These are phyloP conservation scores for Amblyopsis rosae DNA, from an alignment of 2,113 vertebrate genomes.

Conservation along the genomic window DNA sequence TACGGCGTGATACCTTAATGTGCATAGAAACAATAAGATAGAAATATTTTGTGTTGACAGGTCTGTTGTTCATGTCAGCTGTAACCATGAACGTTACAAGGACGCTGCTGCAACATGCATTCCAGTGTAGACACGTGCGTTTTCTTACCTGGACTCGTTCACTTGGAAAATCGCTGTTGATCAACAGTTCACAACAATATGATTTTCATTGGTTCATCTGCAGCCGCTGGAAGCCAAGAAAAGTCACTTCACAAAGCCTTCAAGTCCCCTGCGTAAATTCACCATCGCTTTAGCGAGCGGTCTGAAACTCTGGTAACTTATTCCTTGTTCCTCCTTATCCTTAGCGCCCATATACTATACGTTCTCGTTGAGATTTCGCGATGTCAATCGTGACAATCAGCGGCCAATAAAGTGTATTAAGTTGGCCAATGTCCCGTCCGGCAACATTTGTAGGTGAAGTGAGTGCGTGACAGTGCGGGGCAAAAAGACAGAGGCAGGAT, in stretches of 20 bases:
- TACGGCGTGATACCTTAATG: too few species aligned
- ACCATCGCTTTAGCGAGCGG: conserved; percentile 53
- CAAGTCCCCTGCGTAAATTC: conserved; percentile 64
- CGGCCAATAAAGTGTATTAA: conserved; percentile 81
- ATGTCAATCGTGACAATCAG: conserved; percentile 83
- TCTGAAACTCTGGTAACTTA: conserved; percentile 72
- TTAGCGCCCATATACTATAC: conserved; percentile 76
- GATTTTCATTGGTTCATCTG: too few species aligned
- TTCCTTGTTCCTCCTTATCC: conserved; percentile 11
- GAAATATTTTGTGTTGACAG: too few species aligned
- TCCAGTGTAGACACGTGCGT: conserved; percentile 7
- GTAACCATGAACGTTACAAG: too few species aligned
- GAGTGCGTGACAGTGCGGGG: conserved; percentile 69
- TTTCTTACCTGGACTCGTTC: conserved; percentile 45
- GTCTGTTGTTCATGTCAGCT: too few species aligned
- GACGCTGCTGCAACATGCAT: too few species aligned
- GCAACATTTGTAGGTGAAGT: conserved; percentile 86
- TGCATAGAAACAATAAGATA: too few species aligned
- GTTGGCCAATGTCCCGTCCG: conserved; percentile 84
- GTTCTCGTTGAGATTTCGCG: conserved; percentile 76
- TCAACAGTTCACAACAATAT: too few species aligned
- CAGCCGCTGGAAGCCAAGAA: neutral
- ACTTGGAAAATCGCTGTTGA: conserved; percentile 14
- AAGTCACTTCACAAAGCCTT: conserved; percentile 39
- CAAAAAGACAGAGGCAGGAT: conserved; percentile 49